Conservation (phyloP, 1,140 invertebrate genomes). For the Coenobita brevimanus region DNA sequence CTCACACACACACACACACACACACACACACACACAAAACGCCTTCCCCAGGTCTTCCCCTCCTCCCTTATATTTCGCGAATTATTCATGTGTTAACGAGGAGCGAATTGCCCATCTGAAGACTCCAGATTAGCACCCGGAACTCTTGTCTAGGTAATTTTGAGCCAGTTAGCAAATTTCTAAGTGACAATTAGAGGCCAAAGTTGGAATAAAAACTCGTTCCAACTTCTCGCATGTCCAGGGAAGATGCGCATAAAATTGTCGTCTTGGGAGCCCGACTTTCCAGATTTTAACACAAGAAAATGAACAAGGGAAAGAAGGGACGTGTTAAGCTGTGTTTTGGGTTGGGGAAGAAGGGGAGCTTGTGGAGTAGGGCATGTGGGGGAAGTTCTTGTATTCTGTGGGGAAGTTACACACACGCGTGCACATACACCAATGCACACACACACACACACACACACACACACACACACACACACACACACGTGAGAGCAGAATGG, state of each 20-base stretch:
- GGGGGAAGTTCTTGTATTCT: no score
- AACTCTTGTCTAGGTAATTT: conserved; percentile 64
- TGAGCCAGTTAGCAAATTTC: conserved; percentile 63
- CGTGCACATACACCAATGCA: no score
- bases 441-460: no score
- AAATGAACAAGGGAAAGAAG: conserved; percentile 25
- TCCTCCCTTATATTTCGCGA: conserved; percentile 33
- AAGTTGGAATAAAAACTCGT: conserved; percentile 57
- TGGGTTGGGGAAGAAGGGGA: no score
- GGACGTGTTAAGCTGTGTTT: neutral
- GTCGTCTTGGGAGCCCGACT: conserved; percentile 1
- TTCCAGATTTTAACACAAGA: conserved; percentile 49
- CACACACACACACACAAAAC: neutral
- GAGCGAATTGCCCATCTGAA: conserved; percentile 61
- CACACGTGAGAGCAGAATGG: neutral
- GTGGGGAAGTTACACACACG: no score
- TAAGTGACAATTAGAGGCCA: conserved; percentile 61
- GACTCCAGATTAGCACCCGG: conserved; percentile 55
- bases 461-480: no score
- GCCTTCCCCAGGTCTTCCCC: neutral
- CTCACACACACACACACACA: neutral
- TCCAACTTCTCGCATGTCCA: conserved; percentile 23
- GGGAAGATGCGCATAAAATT: conserved; percentile 57
- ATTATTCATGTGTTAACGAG: conserved; percentile 63
- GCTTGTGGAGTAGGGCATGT: no score